phyloP scores from a whole-genome alignment of 2,797 vertebrate genomes.

The Coilia nasus region DNA sequence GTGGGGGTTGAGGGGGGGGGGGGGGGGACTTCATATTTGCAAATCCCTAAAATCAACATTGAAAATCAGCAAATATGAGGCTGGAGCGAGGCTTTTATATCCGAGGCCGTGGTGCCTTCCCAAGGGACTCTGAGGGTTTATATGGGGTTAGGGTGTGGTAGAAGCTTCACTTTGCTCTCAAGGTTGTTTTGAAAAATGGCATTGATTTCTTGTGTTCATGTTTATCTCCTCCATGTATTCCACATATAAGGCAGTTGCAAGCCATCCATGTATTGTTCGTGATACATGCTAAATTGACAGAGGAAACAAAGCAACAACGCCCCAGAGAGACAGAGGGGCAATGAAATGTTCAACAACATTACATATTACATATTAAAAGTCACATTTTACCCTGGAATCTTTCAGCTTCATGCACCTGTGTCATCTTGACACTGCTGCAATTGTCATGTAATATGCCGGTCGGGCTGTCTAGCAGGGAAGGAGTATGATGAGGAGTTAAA shows the following conservation, averaged over 20 bases:
- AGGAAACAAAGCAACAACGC: neutral
- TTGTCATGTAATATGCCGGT: too few species aligned
- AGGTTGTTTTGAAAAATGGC: conserved; percentile 7
- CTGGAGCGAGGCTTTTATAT: neutral
- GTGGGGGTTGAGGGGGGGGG: too few species aligned
- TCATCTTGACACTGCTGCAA: neutral
- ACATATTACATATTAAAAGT: neutral
- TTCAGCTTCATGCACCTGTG: neutral
- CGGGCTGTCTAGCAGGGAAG: too few species aligned
- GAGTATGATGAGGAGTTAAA: neutral
- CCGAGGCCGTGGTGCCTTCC: neutral
- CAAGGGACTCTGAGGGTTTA: neutral
- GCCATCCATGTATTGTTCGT: neutral
- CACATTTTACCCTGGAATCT: neutral
- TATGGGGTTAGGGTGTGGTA: neutral
- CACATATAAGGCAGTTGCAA: neutral
- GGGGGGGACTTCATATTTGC: conserved; percentile 33
- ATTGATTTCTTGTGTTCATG: conserved; percentile 9
- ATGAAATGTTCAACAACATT: neutral
- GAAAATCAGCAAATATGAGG: conserved; percentile 34
- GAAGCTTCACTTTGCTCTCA: conserved; percentile 2
- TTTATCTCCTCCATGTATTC: neutral
- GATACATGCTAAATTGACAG: neutral
- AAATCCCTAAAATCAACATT: conserved; percentile 55
- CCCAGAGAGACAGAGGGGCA: neutral